Evolutionary conservation across 2,888 invertebrate species (phyloP).

Genomic region (Agrotis segetum): DNA sequence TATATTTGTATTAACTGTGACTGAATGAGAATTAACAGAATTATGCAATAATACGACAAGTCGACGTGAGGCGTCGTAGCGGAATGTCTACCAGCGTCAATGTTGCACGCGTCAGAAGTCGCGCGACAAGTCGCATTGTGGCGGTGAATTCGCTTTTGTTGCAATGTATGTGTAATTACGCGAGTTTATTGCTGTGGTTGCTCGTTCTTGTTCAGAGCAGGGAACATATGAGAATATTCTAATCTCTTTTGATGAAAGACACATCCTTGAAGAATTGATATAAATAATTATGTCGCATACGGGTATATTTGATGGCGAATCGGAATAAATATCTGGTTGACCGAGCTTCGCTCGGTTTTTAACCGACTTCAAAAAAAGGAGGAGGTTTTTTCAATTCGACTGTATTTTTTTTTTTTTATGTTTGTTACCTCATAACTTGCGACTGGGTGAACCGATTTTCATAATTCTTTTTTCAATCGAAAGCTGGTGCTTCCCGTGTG

Average conservation of each 20-base stretch:
- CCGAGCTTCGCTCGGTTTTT: no score
- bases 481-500: no score
- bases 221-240: neutral
- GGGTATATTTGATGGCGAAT: no score
- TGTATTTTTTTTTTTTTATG: no score
- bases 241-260: neutral
- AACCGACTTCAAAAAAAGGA: no score
- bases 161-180: conserved; percentile 59
- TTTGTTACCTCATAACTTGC: no score
- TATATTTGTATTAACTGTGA: neutral
- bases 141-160: conserved; percentile 57
- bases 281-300: no score
- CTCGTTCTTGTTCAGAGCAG: conserved; percentile 34
- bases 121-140: conserved; percentile 60
- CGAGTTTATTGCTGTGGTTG: conserved; percentile 41
- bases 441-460: no score
- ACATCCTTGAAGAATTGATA: no score
- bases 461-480: no score
- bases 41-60: conserved; percentile 46
- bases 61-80: conserved; percentile 42
- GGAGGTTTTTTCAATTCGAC: no score
- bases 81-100: conserved; percentile 52
- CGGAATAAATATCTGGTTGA: no score
- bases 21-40: conserved; percentile 37
- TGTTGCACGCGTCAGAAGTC: conserved; percentile 61